A percentile compares a stretch with the other conserved stretches of the same genome.
phyloP scores from a whole-genome alignment of 2,888 invertebrate species.

The Bursaphelenchus okinawaensis region DNA sequence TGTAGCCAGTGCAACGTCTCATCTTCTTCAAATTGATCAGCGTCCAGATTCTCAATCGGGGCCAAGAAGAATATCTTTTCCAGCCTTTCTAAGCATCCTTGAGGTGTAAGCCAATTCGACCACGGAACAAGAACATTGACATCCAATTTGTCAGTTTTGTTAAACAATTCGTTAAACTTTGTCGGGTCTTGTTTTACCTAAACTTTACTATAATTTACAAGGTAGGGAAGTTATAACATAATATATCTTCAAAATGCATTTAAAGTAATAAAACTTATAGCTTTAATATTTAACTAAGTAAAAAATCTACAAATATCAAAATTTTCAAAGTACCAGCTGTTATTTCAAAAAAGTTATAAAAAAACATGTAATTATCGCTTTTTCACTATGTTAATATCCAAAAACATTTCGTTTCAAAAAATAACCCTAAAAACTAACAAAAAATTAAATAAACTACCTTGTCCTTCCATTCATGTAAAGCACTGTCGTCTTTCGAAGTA shows the following conservation, averaged over 20 bases:
- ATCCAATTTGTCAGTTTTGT: slow-evolving; percentile 24
- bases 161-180: slow-evolving; percentile 26
- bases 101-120: slow-evolving; percentile 49
- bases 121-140: slow-evolving; percentile 38
- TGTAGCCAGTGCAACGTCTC: slow-evolving; percentile 26
- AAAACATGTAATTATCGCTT: no score
- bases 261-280: no score
- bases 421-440: not conserved
- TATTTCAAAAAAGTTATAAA: no score
- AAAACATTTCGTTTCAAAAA: no score
- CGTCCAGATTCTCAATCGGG: slow-evolving; percentile 28
- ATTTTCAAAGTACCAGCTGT: no score
- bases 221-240: no score
- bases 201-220: no score
- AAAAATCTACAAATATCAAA: no score
- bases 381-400: no score
- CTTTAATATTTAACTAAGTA: no score
- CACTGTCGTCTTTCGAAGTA: slow-evolving; percentile 22
- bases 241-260: no score
- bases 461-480: slow-evolving; percentile 33
- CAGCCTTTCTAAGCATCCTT: slow-evolving; percentile 13
- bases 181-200: slow-evolving; percentile 28
- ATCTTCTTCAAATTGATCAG: slow-evolving; percentile 30
- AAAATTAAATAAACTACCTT: no score
- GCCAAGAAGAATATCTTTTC: slow-evolving; percentile 47